These are phyloP conservation scores for Bombus sibiricus DNA, from an alignment of 1,140 invertebrate genomes.

Conservation along the genomic window DNA sequence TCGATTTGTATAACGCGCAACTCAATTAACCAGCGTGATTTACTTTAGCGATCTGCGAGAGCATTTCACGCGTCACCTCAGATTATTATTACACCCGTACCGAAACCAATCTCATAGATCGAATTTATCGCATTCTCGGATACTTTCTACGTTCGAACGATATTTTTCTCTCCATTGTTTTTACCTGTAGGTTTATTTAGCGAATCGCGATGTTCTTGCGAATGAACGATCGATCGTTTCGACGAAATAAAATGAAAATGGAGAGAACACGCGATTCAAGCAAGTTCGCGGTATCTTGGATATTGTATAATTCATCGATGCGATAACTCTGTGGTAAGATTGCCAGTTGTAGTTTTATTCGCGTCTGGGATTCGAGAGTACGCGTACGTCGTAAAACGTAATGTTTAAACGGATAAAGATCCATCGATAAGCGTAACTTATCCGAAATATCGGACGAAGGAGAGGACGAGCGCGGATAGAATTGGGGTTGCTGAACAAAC, in stretches of 20 bases:
- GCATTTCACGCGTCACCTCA: too few species aligned
- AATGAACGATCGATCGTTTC: not conserved
- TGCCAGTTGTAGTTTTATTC: not conserved
- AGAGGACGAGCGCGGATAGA: not conserved
- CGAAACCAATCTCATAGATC: not conserved
- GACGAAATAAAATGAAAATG: constrained; percentile 1
- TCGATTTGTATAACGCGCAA: constrained; percentile 47
- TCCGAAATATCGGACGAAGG: not conserved
- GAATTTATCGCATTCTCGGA: not conserved
- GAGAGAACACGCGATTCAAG: not conserved
- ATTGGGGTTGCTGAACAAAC: constrained; percentile 17
- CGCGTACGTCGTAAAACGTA: not conserved
- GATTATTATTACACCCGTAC: not conserved
- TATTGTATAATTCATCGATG: not conserved
- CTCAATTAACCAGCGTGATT: constrained; percentile 47
- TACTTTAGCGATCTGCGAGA: not conserved
- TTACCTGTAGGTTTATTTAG: not conserved
- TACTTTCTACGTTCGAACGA: not conserved
- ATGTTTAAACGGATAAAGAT: not conserved
- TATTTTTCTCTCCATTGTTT: not conserved
- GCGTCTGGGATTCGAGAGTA: not conserved
- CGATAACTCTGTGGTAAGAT: not conserved
- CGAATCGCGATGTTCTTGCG: not conserved
- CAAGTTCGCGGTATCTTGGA: not conserved
- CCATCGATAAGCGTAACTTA: not conserved